Conservation (phyloP, 2,797 vertebrate species). For the Hylomyscus alleni region DNA sequence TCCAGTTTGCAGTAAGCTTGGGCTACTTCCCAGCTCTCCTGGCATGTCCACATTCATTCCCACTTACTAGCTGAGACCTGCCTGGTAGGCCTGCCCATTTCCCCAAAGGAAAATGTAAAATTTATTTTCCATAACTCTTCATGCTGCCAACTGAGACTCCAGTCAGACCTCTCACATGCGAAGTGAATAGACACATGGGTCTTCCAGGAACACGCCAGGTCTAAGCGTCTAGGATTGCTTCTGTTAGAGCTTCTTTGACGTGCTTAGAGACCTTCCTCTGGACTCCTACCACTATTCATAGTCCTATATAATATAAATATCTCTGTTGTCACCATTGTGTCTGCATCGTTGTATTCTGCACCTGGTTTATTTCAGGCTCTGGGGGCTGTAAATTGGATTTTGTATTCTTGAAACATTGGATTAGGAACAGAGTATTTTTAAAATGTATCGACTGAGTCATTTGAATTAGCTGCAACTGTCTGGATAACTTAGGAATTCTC, state of each 20-base stretch:
- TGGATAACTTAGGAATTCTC: constrained; percentile 44
- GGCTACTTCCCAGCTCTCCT: background rate
- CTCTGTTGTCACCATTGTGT: background rate
- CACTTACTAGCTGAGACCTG: constrained; percentile 23
- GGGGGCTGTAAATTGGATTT: background rate
- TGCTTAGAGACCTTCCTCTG: background rate
- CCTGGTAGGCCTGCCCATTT: background rate
- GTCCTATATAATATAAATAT: background rate
- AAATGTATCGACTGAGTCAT: background rate
- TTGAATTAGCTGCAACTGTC: background rate
- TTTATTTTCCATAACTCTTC: constrained; percentile 15
- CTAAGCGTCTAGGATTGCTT: background rate
- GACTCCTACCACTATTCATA: background rate
- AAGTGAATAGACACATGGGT: background rate
- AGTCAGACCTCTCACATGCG: background rate
- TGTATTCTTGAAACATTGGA: background rate
- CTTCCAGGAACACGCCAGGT: background rate
- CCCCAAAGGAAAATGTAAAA: constrained; percentile 24
- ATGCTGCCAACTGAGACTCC: background rate
- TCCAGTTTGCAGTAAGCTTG: background rate
- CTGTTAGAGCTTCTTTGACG: background rate
- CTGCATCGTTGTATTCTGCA: background rate
- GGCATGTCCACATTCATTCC: background rate
- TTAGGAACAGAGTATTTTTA: background rate
- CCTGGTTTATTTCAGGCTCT: constrained; percentile 20